A percentile compares a stretch with the other conserved stretches of the same genome.
Conservation (phyloP, 2,888 invertebrate species). For the Eupithecia vulgata region DNA sequence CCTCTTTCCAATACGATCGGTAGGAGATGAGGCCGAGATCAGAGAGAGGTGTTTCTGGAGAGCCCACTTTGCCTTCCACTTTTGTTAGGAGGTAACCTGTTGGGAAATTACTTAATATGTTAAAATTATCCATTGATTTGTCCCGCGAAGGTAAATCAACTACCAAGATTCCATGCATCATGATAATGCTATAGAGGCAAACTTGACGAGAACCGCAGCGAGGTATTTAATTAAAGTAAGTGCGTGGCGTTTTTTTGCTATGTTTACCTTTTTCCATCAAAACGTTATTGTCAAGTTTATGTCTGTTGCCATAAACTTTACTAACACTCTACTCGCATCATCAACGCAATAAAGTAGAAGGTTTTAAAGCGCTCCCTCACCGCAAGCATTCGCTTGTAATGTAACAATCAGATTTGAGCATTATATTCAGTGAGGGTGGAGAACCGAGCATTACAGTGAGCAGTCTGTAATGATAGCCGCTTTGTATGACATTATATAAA, state of each 20-base stretch:
- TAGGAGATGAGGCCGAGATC: constrained; percentile 99
- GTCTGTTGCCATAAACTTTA: neutral
- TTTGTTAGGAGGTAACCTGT: constrained; percentile 97
- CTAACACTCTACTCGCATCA: neutral
- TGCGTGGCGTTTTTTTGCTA: neutral
- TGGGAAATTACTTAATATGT: neutral
- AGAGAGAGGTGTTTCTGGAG: constrained; percentile 98
- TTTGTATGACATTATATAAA: neutral
- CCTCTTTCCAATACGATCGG: constrained; percentile 99
- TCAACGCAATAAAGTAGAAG: neutral
- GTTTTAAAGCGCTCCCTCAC: neutral
- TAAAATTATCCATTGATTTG: neutral
- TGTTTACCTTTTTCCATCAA: neutral
- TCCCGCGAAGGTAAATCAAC: neutral
- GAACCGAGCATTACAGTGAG: neutral
- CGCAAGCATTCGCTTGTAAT: neutral
- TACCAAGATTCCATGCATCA: neutral
- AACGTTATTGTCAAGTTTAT: neutral
- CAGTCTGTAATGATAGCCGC: neutral
- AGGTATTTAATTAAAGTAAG: neutral
- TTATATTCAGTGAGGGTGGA: neutral
- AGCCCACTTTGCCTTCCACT: constrained; percentile 98
- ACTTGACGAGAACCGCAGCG: neutral
- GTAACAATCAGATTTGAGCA: neutral
- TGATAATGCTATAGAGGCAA: neutral